Conservation (phyloP, 92 coral and sea anemone genomes). For the Paragorgia papillata region DNA sequence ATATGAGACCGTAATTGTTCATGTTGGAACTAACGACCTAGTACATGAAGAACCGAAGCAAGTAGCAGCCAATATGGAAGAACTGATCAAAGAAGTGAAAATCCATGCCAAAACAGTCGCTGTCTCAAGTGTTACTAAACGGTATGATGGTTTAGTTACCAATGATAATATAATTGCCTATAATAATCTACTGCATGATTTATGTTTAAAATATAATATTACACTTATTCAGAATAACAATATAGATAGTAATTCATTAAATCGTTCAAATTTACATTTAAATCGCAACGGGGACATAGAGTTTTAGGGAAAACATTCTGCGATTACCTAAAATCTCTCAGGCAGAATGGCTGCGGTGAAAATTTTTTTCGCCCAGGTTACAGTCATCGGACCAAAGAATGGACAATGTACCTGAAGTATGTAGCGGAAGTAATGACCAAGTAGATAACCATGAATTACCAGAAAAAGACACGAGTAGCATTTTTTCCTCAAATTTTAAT, state of each 20-base stretch:
- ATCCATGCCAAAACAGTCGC: slow-evolving; percentile 2
- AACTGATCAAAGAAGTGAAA: neutral
- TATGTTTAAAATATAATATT: neutral
- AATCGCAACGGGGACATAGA: slow-evolving; percentile 10
- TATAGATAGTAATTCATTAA: neutral
- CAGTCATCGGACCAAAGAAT: no score
- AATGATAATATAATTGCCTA: neutral
- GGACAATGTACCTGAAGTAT: no score
- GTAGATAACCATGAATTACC: neutral
- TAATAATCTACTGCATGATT: neutral
- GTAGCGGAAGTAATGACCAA: no score
- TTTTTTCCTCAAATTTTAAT: neutral
- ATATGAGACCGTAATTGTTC: neutral
- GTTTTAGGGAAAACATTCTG: slow-evolving; percentile 8
- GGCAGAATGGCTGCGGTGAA: neutral
- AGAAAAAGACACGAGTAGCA: neutral
- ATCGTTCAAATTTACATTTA: slow-evolving; percentile 17
- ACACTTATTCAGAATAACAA: neutral
- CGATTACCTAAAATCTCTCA: neutral
- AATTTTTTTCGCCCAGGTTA: no score
- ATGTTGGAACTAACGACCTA: slow-evolving; percentile 24
- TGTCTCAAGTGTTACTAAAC: neutral
- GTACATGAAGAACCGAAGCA: neutral
- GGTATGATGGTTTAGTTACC: slow-evolving; percentile 15
- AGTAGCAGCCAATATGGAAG: neutral